Evolutionary conservation across 2,888 invertebrate genomes (phyloP), one percentile per base, ranked within the genome.

Genomic region (Lasioglossum figueresi): DNA sequence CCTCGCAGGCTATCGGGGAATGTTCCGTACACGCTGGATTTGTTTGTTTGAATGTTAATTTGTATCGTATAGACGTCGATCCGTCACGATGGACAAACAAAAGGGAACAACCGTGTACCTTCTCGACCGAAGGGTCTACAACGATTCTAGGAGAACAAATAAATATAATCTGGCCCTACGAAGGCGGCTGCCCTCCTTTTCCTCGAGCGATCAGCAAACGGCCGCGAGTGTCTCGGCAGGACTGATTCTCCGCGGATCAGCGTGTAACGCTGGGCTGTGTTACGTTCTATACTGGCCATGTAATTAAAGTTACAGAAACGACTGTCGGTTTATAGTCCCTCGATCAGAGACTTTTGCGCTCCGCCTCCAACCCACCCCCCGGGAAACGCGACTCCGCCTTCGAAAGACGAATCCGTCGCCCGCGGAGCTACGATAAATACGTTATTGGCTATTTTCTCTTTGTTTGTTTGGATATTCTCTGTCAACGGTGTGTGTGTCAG

Each of bases 221-320:
- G 31, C 12, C 34, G 68, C 3, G 12, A 45, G 27, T 37, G 23
- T 75, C 56, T 68, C 59, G 76, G 52, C 14, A 56, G n/a, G 52
- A 77, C n/a, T 59, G 73, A 68, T 52, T 82, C 73, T 31, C 37
- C 82, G 48, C 72, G 63, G 43, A 72, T 78, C 73, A 78, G 73
- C 74, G 79, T 74, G 78, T 52, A 78, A 82, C 66, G 43, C 59
- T 74, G 78, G 5, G 52, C 72, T 68, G 73, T 31, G 31, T 74
- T 73, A 66, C 63, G 45, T 40, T 63, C 59, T 68, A 85, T 87
- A 87, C 87, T 87, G 87, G 86, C 87, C 87, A 81, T 82, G 68
- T 66, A 73, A 71, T 80, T 84, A 87, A 84, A 81, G 63, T 87
- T 70, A 83, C 59, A 81, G 75, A 77, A 80, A 77, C 74, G 73